Conservation (phyloP, 2,888 invertebrate genomes). For the Yponomeuta malinellus region DNA sequence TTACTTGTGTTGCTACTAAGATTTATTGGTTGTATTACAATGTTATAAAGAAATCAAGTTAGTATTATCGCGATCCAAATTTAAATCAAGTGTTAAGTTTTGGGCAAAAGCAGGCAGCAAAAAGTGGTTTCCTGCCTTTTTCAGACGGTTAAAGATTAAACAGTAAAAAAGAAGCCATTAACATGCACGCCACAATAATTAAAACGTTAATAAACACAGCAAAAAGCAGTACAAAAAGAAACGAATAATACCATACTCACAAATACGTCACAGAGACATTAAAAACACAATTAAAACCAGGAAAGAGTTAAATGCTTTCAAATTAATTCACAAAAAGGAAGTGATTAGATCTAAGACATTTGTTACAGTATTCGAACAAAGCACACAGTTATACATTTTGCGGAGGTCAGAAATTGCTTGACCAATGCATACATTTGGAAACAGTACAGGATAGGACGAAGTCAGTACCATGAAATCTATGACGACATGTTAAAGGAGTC, state of each 20-base stretch:
- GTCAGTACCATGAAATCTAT: no score
- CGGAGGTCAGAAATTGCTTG: no score
- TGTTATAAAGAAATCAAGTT: not conserved
- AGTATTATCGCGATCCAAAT: not conserved
- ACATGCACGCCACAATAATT: not conserved
- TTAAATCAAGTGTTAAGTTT: not conserved
- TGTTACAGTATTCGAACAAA: no score
- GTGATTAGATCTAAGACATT: not conserved
- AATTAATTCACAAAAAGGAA: not conserved
- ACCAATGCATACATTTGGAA: no score
- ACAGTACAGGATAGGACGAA: no score
- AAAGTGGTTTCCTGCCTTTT: not conserved
- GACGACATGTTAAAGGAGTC: no score
- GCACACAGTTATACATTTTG: no score
- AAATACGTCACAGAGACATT: not conserved
- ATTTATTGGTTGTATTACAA: not conserved
- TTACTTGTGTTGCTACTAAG: not conserved
- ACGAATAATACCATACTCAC: not conserved
- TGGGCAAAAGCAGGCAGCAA: not conserved
- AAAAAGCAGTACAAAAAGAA: not conserved
- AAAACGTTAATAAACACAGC: not conserved
- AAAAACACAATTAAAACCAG: constrained; percentile 1
- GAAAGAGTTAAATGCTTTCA: not conserved
- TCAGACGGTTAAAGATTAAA: not conserved
- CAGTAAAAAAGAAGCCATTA: not conserved